These are phyloP conservation scores for Acleris laterana DNA, from an alignment of 2,888 invertebrate genomes.

Conservation along the genomic window DNA sequence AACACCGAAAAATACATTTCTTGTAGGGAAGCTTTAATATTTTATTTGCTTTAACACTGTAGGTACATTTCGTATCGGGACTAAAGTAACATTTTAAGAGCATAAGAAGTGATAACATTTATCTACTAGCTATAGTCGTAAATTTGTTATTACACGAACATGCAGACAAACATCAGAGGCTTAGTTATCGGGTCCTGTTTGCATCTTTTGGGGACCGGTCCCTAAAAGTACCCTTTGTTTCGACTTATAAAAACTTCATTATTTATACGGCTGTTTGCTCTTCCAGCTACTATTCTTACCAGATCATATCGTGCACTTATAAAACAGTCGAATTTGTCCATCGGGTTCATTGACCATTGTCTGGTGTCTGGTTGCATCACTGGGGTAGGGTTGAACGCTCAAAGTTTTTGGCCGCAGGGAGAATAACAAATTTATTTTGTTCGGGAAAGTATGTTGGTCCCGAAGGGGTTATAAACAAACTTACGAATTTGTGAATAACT, in stretches of 20 bases:
- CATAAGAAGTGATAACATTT: no score
- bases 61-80: no score
- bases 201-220: no score
- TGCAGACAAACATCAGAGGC: no score
- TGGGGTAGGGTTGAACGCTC: constrained; percentile 24
- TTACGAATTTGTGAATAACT: neutral
- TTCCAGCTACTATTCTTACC: neutral
- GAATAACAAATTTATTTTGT: constrained; percentile 17
- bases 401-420: constrained; percentile 4
- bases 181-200: no score
- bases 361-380: constrained; percentile 15
- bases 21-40: no score
- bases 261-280: neutral
- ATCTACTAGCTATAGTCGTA: no score
- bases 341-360: constrained; percentile 28
- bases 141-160: no score
- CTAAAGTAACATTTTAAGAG: no score
- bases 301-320: neutral
- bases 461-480: neutral
- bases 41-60: no score
- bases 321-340: constrained; percentile 21
- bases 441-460: constrained; percentile 7
- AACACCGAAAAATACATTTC: no score
- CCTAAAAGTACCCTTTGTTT: neutral
- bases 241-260: neutral